A percentile compares a stretch with the other conserved stretches of the same genome.
These are phyloP conservation scores for Tetranychus piercei DNA, from an alignment of 2,888 invertebrate genomes.

Conservation along the genomic window DNA sequence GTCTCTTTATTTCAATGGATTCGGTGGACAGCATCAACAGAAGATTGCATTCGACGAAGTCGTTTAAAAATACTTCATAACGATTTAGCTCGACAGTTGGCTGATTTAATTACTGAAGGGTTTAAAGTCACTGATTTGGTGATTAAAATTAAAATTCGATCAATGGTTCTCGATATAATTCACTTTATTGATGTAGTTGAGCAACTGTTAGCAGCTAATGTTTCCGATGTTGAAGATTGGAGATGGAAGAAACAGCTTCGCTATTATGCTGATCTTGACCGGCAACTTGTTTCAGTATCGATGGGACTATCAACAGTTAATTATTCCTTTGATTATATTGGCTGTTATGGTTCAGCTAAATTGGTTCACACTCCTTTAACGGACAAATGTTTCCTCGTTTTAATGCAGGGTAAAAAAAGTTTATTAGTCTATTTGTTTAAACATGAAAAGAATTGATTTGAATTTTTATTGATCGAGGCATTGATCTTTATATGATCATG, in stretches of 20 bases:
- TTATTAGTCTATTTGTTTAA: neutral
- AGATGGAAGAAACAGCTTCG: constrained; percentile 84
- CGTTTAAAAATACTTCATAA: constrained; percentile 37
- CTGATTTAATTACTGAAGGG: constrained; percentile 13
- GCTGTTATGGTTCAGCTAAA: constrained; percentile 59
- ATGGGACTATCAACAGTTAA: constrained; percentile 87
- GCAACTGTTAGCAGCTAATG: constrained; percentile 46
- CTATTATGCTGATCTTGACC: constrained; percentile 16
- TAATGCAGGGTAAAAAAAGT: constrained; percentile 50
- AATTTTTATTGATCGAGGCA: neutral
- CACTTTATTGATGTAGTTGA: constrained; percentile 69
- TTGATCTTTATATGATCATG: too few species aligned
- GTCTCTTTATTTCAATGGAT: constrained; percentile 67
- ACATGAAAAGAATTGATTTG: too few species aligned
- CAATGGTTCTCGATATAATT: constrained; percentile 76
- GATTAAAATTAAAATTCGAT: constrained; percentile 56
- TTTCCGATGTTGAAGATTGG: constrained; percentile 55
- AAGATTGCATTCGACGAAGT: constrained; percentile 53
- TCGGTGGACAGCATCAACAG: constrained; percentile 62
- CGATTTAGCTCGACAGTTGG: constrained; percentile 37
- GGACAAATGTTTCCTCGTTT: constrained; percentile 87
- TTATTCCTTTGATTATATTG: constrained; percentile 94
- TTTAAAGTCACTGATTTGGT: constrained; percentile 12
- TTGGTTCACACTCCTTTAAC: constrained; percentile 87
- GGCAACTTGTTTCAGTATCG: constrained; percentile 32